Base-by-base conservation (phyloP, 53 echinoderm and acorn worm species). In the Hippasteria phrygiana region DNA sequence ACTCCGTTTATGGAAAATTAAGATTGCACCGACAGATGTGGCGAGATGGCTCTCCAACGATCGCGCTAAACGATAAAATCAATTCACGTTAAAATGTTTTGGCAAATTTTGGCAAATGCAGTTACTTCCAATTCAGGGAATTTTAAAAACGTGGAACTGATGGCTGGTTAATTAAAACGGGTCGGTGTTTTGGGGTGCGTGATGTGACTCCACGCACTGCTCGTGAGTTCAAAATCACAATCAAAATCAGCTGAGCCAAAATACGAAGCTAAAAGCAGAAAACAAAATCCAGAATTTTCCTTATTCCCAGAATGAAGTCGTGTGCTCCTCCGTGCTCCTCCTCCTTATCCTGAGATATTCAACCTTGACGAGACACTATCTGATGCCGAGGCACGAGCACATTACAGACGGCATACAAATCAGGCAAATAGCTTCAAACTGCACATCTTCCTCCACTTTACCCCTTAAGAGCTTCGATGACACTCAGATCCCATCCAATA, bases 71-170 rank as follows among this genome's bases (percentile, higher is more conserved):
- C 65, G 81, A 64, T 64, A 38, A 43, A 62, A 81, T 81, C 64
- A 63, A 81, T 81, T 36, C 43, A 34, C 64, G 45, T 65, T 29
- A 17, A 18, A 42, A 65, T 17, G 26, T 59, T 59, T 59, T 59
- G 59, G n/a, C n/a, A n/a, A 11, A 65, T 66, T 81, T 65, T 65
- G 81, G 81, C 81, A 81, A 81, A 81, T 64, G 65, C 64, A 43
- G 31, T 41, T 18, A 59, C 75, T 1, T 7, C 50, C 50, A 47
- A 75, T 26, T 46, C 7, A 2, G 4, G 36, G 46, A 45, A 38
- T 45, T 45, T 75, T 47, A 43, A 50, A 75, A 47, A 11, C 40
- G 7, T n/a, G 51, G 31, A 75, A 47, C 22, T 43, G 13, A 81
- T 56, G 66, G 43, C 27, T 3, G 33, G 81, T 26, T 43, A 65